phyloP scores from a whole-genome alignment of 2,888 invertebrate species.

The Pollenia angustigena region DNA sequence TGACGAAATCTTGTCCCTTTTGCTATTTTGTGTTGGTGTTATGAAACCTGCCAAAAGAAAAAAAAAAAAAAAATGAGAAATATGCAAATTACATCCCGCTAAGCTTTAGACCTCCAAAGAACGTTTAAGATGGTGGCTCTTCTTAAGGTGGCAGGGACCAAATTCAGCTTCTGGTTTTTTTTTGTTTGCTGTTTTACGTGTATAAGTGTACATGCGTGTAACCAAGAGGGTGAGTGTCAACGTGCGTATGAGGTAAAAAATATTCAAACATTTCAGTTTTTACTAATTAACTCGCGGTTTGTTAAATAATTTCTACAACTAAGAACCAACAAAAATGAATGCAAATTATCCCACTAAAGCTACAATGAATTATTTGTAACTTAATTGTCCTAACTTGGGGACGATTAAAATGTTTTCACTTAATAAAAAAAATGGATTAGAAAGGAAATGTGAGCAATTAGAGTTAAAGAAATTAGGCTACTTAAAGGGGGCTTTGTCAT shows the following conservation, averaged over 20 bases:
- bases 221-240: background rate
- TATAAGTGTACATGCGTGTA: too few species aligned
- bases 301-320: constrained; percentile 23
- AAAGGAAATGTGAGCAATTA: background rate
- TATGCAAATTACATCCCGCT: constrained; percentile 66
- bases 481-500: background rate
- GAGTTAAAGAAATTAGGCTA: background rate
- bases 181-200: background rate
- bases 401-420: too few species aligned
- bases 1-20: constrained; percentile 53
- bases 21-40: background rate
- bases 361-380: too few species aligned
- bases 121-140: constrained; percentile 59
- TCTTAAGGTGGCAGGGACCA: constrained; percentile 33
- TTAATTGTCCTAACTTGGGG: too few species aligned
- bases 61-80: constrained; percentile 24
- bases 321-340: background rate
- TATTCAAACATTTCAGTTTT: constrained; percentile 42
- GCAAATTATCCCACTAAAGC: constrained; percentile 26
- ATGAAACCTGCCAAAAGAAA: background rate
- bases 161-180: constrained; percentile 19
- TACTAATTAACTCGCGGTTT: constrained; percentile 4
- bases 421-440: background rate
- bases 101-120: constrained; percentile 64
- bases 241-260: constrained; percentile 25